Evolutionary conservation across 1,140 invertebrate species (phyloP), one percentile per base, ranked within the genome.

Genomic region (Drosophila pseudoobscura): DNA sequence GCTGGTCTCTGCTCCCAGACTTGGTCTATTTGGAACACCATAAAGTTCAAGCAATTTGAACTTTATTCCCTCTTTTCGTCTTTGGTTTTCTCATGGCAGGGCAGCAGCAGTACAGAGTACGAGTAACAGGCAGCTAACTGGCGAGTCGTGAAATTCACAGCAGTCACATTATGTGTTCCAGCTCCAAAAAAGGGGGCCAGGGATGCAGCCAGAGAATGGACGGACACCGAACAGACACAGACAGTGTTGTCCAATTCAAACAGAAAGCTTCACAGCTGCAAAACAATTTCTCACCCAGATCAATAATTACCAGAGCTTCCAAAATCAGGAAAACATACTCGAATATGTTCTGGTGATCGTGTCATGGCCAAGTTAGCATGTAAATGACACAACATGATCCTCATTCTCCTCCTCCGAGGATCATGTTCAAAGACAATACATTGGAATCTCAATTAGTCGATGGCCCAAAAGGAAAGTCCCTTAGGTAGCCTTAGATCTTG

Each of bases 31-130:
- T 85, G 82, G 82, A 82, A 85, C 78, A 85, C 82, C 82, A 85
- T 75, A 78, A 82, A 87, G 82, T 85, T 85, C 82, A 85, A 87
- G 74, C 78, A 80, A 85, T 85, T 87, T 85, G 82, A 85, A 85
- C 77, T 79, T 85, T 87, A 56, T 56, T 73, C 46, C 62, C 45
- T 39, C 24, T 13, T 44, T 31, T 39, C n/a, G 45, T 6, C 13
- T 24, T n/a, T 49, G 17, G 29, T 59, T 29, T 50, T 64, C 53
- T 35, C 60, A 69, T 43, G 54, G 39, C 44, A 70, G 71, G 24
- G 24, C 24, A 26, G 24, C 24, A 26, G 24, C 24, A 35, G 31
- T 11, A 35, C 70, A 47, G 52, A 47, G 68, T 54, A 68, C 62
- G 73, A 69, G 70, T 62, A 74, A 63, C 77, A 62, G 51, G 68